A percentile compares a stretch with the other conserved stretches of the same genome.
These are phyloP conservation scores for Carcinoscorpius rotundicauda DNA, from an alignment of 1,140 invertebrate genomes.

Conservation along the genomic window DNA sequence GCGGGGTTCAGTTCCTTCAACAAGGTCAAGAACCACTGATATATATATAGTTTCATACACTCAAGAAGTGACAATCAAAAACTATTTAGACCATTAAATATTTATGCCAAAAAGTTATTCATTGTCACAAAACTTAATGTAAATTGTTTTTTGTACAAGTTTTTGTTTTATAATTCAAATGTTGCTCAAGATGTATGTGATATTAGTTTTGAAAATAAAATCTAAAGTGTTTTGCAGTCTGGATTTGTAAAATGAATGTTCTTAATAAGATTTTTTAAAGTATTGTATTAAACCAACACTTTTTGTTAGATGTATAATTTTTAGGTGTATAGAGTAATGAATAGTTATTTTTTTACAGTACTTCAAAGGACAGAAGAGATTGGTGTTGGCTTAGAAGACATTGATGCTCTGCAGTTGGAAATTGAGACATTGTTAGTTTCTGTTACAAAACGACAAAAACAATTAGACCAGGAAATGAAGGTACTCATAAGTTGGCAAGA, in stretches of 20 bases:
- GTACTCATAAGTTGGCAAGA: slow-evolving; percentile 1
- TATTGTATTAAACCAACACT: slow-evolving; percentile 40
- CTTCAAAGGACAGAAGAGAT: slow-evolving; percentile 46
- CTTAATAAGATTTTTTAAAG: slow-evolving; percentile 39
- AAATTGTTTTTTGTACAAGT: too few relatives aligned
- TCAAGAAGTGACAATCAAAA: too few relatives aligned
- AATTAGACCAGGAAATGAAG: slow-evolving; percentile 54
- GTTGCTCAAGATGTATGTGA: too few relatives aligned
- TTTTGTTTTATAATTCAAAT: too few relatives aligned
- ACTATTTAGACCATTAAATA: too few relatives aligned
- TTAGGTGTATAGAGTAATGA: neutral
- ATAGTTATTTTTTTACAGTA: slow-evolving; percentile 32
- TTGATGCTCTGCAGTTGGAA: slow-evolving; percentile 72
- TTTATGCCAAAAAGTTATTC: too few relatives aligned
- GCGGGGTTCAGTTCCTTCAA: too few relatives aligned
- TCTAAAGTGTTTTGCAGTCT: too few relatives aligned
- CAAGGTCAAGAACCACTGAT: too few relatives aligned
- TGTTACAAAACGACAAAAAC: slow-evolving; percentile 57
- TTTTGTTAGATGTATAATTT: slow-evolving; percentile 19
- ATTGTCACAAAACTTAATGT: too few relatives aligned
- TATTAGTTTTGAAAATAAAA: too few relatives aligned
- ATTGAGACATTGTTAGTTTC: slow-evolving; percentile 73
- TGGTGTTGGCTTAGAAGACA: slow-evolving; percentile 57
- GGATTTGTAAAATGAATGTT: slow-evolving; percentile 32
- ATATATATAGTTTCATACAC: too few relatives aligned